Conservation (phyloP, 2,888 invertebrate species). For the Penaeus monodon region DNA sequence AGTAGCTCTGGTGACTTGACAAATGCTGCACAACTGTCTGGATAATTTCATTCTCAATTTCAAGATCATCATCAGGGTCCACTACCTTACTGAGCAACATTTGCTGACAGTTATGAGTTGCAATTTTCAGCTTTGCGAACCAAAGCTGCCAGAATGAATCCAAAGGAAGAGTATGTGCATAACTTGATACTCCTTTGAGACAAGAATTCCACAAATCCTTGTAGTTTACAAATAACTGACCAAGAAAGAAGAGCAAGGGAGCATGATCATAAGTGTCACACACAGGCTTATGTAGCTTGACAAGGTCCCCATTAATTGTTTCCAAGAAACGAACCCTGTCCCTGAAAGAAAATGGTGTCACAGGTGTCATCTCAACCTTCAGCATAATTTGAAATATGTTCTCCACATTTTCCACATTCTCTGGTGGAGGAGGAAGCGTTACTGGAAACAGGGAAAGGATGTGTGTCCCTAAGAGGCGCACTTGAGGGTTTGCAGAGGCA, state of each 20-base stretch:
- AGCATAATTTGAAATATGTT: conserved; percentile 58
- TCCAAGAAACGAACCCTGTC: conserved; percentile 51
- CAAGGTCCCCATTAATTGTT: conserved; percentile 49
- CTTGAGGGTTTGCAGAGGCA: conserved; percentile 51
- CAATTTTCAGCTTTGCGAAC: conserved; percentile 53
- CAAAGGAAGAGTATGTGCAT: conserved; percentile 44
- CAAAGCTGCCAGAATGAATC: conserved; percentile 59
- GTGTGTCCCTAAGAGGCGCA: conserved; percentile 52
- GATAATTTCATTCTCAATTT: conserved; percentile 12
- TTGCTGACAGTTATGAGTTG: conserved; percentile 34
- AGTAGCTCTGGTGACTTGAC: conserved; percentile 43
- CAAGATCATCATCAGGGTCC: conserved; percentile 21
- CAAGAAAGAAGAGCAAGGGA: conserved; percentile 54
- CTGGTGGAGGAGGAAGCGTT: conserved; percentile 30
- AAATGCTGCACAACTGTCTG: conserved; percentile 23
- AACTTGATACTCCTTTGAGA: conserved; percentile 38
- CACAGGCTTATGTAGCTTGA: conserved; percentile 35
- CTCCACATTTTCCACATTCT: conserved; percentile 26
- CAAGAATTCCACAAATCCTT: conserved; percentile 49
- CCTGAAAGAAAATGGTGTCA: conserved; percentile 58
- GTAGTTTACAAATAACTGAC: conserved; percentile 61
- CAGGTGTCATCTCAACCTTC: conserved; percentile 43
- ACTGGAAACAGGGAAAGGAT: conserved; percentile 62
- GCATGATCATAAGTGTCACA: conserved; percentile 51
- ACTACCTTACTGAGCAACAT: conserved; percentile 8